A percentile compares a stretch with the other conserved stretches of the same genome.
These are phyloP conservation scores for Phymanthus crucifer DNA, from an alignment of 92 coral and sea anemone species.

Conservation along the genomic window DNA sequence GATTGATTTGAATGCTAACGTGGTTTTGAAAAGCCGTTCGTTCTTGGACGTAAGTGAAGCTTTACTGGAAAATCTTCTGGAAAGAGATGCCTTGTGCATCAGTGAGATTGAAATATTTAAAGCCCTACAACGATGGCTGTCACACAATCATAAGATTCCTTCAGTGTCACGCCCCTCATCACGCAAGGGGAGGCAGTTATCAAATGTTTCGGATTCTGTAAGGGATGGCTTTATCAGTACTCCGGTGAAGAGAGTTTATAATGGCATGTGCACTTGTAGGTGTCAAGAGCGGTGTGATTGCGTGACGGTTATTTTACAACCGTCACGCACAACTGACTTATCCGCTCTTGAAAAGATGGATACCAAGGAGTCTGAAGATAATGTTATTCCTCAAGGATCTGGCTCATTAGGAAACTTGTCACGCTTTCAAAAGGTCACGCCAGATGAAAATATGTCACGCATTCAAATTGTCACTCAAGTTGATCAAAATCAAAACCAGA, in stretches of 20 bases:
- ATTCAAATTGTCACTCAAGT: not conserved
- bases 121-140: slow-evolving; percentile 69
- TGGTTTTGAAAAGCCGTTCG: slow-evolving; percentile 50
- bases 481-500: slow-evolving; percentile 13
- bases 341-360: not conserved
- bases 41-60: slow-evolving; percentile 50
- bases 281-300: slow-evolving; percentile 32
- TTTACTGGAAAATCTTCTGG: slow-evolving; percentile 46
- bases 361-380: not conserved
- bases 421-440: not conserved
- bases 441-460: slow-evolving; percentile 14
- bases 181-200: slow-evolving; percentile 21
- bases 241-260: slow-evolving; percentile 28
- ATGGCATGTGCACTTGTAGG: slow-evolving; percentile 23
- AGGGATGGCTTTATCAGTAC: slow-evolving; percentile 3
- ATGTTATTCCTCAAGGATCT: not conserved
- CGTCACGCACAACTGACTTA: slow-evolving; percentile 4
- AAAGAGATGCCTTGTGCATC: slow-evolving; percentile 63
- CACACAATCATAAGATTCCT: slow-evolving; percentile 29
- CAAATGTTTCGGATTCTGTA: not conserved
- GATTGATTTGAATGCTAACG: slow-evolving; percentile 61
- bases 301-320: slow-evolving; percentile 23
- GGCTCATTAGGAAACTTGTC: not conserved
- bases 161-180: slow-evolving; percentile 19
- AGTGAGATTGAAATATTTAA: slow-evolving; percentile 66